Evolutionary conservation across 1,140 invertebrate species (phyloP).

Genomic region (Drosophila kohkoa): DNA sequence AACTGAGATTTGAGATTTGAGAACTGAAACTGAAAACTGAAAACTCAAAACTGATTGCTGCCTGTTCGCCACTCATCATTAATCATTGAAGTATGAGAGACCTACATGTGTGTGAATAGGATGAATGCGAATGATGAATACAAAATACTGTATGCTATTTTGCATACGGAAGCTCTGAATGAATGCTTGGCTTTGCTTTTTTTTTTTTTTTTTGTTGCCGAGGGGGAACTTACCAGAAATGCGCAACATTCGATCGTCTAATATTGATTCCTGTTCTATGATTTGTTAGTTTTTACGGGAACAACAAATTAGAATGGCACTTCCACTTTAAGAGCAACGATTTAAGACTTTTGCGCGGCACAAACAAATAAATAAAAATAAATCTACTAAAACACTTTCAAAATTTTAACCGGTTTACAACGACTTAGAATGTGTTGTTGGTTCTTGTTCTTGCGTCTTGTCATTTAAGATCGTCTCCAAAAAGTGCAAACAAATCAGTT

Average conservation of each 20-base stretch:
- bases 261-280: slow-evolving; percentile 6
- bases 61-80: slow-evolving; percentile 55
- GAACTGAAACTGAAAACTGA: neutral
- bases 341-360: slow-evolving; percentile 19
- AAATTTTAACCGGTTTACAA: slow-evolving; percentile 73
- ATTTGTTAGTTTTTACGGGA: slow-evolving; percentile 11
- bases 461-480: slow-evolving; percentile 49
- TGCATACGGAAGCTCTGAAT: slow-evolving; percentile 77
- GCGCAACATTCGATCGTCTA: slow-evolving; percentile 1
- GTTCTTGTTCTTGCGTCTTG: slow-evolving; percentile 21
- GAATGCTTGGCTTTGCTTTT: slow-evolving; percentile 13
- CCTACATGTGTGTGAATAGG: slow-evolving; percentile 24
- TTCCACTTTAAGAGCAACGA: slow-evolving; percentile 9
- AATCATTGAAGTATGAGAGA: slow-evolving; percentile 63
- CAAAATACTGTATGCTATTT: slow-evolving; percentile 45
- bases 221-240: slow-evolving; percentile 7
- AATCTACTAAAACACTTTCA: slow-evolving; percentile 73
- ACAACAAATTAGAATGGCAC: slow-evolving; percentile 13
- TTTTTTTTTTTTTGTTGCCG: neutral
- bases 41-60: neutral
- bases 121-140: slow-evolving; percentile 21
- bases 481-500: slow-evolving; percentile 70
- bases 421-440: neutral
- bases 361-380: slow-evolving; percentile 62
- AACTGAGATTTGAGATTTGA: neutral